Evolutionary conservation across 1,140 invertebrate genomes (phyloP).

Genomic region (Nixonia krombeini): DNA sequence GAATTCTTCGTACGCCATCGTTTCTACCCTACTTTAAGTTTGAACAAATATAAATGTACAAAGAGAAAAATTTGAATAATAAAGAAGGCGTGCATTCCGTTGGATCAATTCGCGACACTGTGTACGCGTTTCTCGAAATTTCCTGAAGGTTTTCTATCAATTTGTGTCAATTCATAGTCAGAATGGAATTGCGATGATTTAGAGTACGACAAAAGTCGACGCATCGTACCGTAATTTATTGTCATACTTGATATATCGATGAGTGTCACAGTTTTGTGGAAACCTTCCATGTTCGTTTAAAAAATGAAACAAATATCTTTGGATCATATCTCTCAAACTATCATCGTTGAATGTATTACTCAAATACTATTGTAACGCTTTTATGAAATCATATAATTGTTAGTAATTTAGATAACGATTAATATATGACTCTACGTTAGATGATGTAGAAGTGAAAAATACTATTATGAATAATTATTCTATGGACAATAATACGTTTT

Average conservation of each 20-base stretch:
- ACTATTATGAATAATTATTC: slow-evolving; percentile 61
- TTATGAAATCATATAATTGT: slow-evolving; percentile 57
- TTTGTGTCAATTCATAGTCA: too few relatives aligned
- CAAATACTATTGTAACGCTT: too few relatives aligned
- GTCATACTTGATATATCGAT: too few relatives aligned
- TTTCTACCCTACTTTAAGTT: slow-evolving; percentile 4
- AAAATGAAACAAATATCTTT: slow-evolving; percentile 12
- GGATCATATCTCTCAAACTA: slow-evolving; percentile 42
- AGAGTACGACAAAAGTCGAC: too few relatives aligned
- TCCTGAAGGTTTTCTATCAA: slow-evolving; percentile 8
- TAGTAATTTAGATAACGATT: slow-evolving; percentile 55
- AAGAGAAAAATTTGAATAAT: slow-evolving; percentile 14
- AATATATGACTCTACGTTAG: slow-evolving; percentile 57
- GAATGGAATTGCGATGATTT: too few relatives aligned
- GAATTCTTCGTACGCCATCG: background rate
- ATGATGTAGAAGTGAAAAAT: slow-evolving; percentile 53
- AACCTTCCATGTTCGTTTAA: background rate
- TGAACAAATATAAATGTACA: slow-evolving; percentile 6
- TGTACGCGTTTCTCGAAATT: background rate
- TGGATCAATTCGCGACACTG: background rate
- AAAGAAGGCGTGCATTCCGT: slow-evolving; percentile 4
- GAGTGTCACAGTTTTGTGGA: slow-evolving; percentile 13
- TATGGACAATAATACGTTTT: slow-evolving; percentile 69
- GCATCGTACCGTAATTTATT: too few relatives aligned
- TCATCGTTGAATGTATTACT: slow-evolving; percentile 52